Percentiles rank a stretch among this genome's conserved stretches.
Conservation (phyloP, 2,888 invertebrate genomes). For the Andrena dorsata region DNA sequence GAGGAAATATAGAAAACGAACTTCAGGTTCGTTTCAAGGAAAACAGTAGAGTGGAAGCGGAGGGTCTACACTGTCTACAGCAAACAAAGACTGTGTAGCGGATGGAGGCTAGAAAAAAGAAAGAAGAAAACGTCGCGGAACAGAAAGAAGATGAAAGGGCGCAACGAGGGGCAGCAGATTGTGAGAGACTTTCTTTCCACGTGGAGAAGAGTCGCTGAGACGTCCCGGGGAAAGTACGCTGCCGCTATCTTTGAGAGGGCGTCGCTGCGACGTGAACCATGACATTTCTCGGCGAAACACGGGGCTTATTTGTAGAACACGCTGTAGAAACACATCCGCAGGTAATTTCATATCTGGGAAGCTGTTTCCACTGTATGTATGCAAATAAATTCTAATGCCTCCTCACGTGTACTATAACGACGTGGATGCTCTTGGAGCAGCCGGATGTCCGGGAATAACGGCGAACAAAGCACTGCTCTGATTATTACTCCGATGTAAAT, state of each 20-base stretch:
- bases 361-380: slow-evolving; percentile 30
- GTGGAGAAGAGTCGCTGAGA: background rate
- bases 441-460: background rate
- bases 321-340: slow-evolving; percentile 32
- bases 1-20: background rate
- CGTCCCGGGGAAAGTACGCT: background rate
- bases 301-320: slow-evolving; percentile 40
- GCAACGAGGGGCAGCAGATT: slow-evolving; percentile 1
- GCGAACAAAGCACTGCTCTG: background rate
- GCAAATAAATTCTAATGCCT: slow-evolving; percentile 53
- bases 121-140: background rate
- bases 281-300: slow-evolving; percentile 42
- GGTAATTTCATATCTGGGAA: slow-evolving; percentile 49
- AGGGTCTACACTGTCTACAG: background rate
- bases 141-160: background rate
- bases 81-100: background rate
- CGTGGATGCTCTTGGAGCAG: slow-evolving; percentile 3
- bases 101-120: background rate
- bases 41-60: too few relatives aligned
- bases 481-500: background rate
- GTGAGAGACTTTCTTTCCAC: slow-evolving; percentile 3
- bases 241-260: slow-evolving; percentile 9
- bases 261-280: slow-evolving; percentile 39
- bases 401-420: slow-evolving; percentile 26
- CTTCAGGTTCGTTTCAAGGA: too few relatives aligned